Base-by-base conservation (phyloP, 2,113 vertebrate species). In the Tragelaphus scriptus region DNA sequence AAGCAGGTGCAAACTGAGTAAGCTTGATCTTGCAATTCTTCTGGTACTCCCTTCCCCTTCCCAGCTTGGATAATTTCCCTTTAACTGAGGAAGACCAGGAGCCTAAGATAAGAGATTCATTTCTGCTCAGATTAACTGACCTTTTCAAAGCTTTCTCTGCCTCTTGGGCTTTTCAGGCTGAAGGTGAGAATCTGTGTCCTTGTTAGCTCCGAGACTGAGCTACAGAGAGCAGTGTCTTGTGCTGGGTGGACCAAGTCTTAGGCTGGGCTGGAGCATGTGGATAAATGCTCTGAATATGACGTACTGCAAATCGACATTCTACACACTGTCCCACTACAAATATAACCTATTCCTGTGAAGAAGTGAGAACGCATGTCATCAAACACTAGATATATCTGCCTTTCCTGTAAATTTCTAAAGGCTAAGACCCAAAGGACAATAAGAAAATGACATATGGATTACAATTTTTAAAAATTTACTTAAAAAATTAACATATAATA, bases 191-290 rank as follows among this genome's bases (percentile, higher is more conserved):
- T 7, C 7, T 36, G 79, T 89, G 68, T 58, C 53, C 8, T 94
- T 44, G 19, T 17, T 53, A 91, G 82, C 49, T 68, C 44, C 0
- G 0, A 44, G 59, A 59, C 68, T 14, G 17, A n/a, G 14, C 17
- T 19, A 14, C 1, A 2, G 26, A 0, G 2, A 85, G 53, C 0
- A 36, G 13, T 9, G 4, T n/a, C 47, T 14, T 58, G 30, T 53
- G 59, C 51, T n/a, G 36, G 15, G n/a, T 5, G 13, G 53, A 8
- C 36, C 17, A 36, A 17, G 36, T 30, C 30, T 68, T 44, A 23
- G 80, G 49, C 11, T 36, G 51, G 28, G 44, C 80, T 3, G 4
- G 61, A 56, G 75, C 11, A n/a, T 1, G 3, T 2, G 17, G 4
- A 6, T 1, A 19, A 32, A 7, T 40, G 53, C 49, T 47, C 7